These are phyloP conservation scores for Andricus quercusramuli DNA, from an alignment of 2,888 invertebrate species.

Conservation along the genomic window DNA sequence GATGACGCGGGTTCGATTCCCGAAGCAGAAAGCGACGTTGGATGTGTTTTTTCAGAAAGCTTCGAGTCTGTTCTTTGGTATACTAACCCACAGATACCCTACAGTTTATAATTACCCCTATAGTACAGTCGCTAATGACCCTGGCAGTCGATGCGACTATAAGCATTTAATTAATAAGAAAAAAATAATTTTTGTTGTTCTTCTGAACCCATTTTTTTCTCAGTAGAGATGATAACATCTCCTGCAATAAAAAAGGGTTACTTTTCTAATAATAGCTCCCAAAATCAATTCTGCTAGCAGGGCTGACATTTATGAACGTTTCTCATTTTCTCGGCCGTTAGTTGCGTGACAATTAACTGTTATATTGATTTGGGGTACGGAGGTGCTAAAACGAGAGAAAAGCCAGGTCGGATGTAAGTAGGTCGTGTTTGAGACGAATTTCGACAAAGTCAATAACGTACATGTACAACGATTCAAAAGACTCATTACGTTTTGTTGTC, in stretches of 20 bases:
- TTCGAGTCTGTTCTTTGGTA: too few species aligned
- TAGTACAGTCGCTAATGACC: too few species aligned
- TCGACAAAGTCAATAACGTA: constrained; percentile 27
- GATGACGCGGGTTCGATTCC: too few species aligned
- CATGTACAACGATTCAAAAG: background rate
- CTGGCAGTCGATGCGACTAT: too few species aligned
- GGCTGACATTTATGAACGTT: background rate
- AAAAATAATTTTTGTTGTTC: too few species aligned
- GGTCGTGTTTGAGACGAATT: constrained; percentile 37
- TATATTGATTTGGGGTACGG: constrained; percentile 29
- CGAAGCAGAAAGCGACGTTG: too few species aligned
- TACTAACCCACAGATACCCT: too few species aligned
- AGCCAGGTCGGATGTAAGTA: constrained; percentile 22
- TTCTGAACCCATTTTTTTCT: too few species aligned
- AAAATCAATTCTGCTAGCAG: background rate
- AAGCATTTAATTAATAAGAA: too few species aligned
- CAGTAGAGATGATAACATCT: background rate
- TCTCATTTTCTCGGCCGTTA: constrained; percentile 10
- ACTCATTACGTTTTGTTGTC: background rate
- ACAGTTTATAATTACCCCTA: too few species aligned
- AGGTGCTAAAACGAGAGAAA: constrained; percentile 40
- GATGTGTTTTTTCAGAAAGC: too few species aligned
- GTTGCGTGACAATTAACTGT: constrained; percentile 40
- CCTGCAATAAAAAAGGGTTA: background rate
- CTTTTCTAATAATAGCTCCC: background rate